These are phyloP conservation scores for Byasa hedistus DNA, from an alignment of 2,888 invertebrate genomes.

Conservation along the genomic window DNA sequence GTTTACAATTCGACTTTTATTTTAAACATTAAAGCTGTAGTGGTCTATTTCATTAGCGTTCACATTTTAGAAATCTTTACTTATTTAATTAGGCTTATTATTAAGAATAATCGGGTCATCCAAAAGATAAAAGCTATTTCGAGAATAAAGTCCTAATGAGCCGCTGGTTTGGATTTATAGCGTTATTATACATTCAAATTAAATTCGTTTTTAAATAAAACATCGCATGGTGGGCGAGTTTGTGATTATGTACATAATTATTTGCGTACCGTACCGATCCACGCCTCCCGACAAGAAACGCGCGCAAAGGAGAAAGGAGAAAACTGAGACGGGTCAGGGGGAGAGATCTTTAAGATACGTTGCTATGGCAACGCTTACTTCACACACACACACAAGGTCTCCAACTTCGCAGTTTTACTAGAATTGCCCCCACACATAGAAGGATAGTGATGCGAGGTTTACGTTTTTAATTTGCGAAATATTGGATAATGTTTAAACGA, in stretches of 20 bases:
- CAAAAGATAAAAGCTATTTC: background rate
- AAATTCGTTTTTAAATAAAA: conserved; percentile 21
- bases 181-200: conserved; percentile 2
- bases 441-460: conserved; percentile 16
- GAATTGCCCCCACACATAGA: conserved; percentile 38
- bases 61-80: no score
- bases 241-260: conserved; percentile 27
- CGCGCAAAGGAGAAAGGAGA: conserved; percentile 78
- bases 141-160: background rate
- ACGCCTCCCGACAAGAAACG: conserved; percentile 77
- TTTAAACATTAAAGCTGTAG: no score
- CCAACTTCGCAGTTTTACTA: conserved; percentile 49
- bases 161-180: background rate
- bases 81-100: no score
- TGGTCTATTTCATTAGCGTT: no score
- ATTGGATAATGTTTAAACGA: background rate
- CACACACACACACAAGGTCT: conserved; percentile 51
- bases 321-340: conserved; percentile 75
- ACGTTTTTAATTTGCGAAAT: background rate
- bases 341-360: conserved; percentile 80
- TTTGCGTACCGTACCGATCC: conserved; percentile 63
- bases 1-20: no score
- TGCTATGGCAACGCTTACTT: conserved; percentile 68
- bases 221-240: background rate
- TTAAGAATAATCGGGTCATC: no score